Evolutionary conservation across 2,113 vertebrate species (phyloP).

Genomic region (Gallinago paraguaiae): DNA sequence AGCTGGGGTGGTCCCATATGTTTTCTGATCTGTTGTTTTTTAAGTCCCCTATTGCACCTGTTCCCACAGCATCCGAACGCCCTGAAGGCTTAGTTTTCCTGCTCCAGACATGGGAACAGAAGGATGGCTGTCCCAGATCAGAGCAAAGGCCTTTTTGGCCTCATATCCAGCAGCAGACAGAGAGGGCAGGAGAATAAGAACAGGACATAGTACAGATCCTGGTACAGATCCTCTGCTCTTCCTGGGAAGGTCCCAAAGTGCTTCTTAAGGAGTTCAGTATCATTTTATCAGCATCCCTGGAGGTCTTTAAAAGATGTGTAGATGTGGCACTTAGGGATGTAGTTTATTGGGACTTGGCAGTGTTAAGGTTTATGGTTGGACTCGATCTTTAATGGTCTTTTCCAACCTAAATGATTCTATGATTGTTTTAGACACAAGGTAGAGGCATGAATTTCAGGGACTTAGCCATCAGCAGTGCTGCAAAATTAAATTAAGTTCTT

Average conservation of each 20-base stretch:
- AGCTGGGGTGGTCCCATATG: slow-evolving; percentile 36
- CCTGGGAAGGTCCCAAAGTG: background rate
- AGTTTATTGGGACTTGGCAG: background rate
- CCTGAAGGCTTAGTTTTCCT: background rate
- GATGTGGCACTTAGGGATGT: fast-evolving
- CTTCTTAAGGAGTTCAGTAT: background rate
- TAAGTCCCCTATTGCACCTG: slow-evolving; percentile 14
- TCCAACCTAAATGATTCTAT: background rate
- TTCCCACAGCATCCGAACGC: background rate
- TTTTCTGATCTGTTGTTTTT: slow-evolving; percentile 52
- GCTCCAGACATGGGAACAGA: background rate
- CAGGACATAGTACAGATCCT: background rate
- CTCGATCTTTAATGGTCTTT: background rate
- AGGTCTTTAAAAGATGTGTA: background rate
- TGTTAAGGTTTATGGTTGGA: background rate
- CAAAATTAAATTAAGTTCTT: background rate
- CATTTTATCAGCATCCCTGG: background rate
- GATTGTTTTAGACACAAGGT: background rate
- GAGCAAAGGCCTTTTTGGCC: background rate
- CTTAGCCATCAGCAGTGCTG: background rate
- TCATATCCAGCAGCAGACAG: background rate
- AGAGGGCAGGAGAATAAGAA: background rate
- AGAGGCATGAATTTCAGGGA: background rate
- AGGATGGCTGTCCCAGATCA: background rate
- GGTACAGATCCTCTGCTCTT: background rate